Base-by-base conservation (phyloP, 2,113 vertebrate species). In the Tragelaphus strepsiceros region DNA sequence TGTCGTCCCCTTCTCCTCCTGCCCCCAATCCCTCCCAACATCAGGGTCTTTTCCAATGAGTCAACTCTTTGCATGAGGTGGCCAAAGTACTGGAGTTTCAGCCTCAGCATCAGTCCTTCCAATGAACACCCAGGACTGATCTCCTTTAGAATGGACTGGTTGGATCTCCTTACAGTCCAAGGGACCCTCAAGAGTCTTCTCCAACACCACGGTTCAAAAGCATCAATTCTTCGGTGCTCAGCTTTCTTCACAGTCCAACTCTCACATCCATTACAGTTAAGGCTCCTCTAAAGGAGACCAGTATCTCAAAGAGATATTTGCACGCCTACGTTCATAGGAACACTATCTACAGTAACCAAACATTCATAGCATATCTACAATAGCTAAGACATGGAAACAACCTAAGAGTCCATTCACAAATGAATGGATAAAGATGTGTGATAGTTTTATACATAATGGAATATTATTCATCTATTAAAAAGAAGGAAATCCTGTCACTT, bases 51-150 rank as follows among this genome's bases (percentile, higher is more conserved):
- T 61, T 30, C 58, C 28, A 61, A 15, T 30, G 59, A 61, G 59
- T 61, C 59, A 61, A 0, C 28, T 61, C 59, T 15, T 14, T 0
- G 0, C 59, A 30, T 61, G 5, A 61, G 59, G 59, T 30, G 6
- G 59, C 59, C 12, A 30, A 61, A 30, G 26, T 30, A 61, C 0
- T 14, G 59, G 59, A 30, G 26, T 61, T 61, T 61, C 59, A 61
- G 26, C 59, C 1, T 61, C 6, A 61, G 59, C 59, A 30, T 61
- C 59, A 61, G 28, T 30, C 59, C 59, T 61, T 30, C 12, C 59
- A 61, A 61, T 6, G 59, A 61, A 61, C 5, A 30, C 26, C 26
- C 59, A 61, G 59, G 26, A 14, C 26, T 61, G 5, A 61, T 30
- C 59, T 61, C 59, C 26, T 61, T 61, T 1, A 61, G 59, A 1